These are phyloP conservation scores for Palythoa grandis DNA, from an alignment of 92 coral and sea anemone species.

Conservation along the genomic window DNA sequence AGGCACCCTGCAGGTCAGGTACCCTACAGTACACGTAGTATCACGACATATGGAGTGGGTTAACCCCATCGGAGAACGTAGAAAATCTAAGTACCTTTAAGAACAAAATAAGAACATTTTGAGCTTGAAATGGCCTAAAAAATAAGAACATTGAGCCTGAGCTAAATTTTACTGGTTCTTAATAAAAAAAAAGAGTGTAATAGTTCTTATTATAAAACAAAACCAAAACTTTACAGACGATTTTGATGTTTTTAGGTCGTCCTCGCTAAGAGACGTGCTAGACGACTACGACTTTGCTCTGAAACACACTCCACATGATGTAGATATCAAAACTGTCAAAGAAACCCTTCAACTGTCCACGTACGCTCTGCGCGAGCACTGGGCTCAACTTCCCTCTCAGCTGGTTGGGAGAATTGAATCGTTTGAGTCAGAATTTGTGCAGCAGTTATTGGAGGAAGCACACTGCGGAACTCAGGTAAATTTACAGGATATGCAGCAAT, in stretches of 20 bases:
- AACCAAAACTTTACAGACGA: not conserved
- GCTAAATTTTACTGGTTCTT: too few relatives aligned
- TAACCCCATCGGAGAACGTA: too few relatives aligned
- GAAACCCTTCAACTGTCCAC: slow-evolving; percentile 80
- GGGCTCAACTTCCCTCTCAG: slow-evolving; percentile 71
- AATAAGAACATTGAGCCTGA: too few relatives aligned
- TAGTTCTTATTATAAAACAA: not conserved
- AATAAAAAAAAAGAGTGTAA: too few relatives aligned
- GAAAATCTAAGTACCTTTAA: too few relatives aligned
- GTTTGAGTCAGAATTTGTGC: slow-evolving; percentile 6
- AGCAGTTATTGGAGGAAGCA: slow-evolving; percentile 20
- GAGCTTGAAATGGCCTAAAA: too few relatives aligned
- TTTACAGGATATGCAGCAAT: too few relatives aligned
- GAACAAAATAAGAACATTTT: too few relatives aligned
- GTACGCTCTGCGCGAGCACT: slow-evolving; percentile 67
- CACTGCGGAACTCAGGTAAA: slow-evolving; percentile 1
- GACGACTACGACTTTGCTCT: slow-evolving; percentile 78
- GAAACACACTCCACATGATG: slow-evolving; percentile 52
- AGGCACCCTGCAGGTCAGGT: too few relatives aligned
- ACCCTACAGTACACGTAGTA: too few relatives aligned
- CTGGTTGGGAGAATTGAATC: slow-evolving; percentile 49
- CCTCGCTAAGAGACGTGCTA: slow-evolving; percentile 70
- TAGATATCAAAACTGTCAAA: slow-evolving; percentile 72
- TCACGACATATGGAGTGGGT: too few relatives aligned
- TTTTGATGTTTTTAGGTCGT: slow-evolving; percentile 32